A percentile compares a stretch with the other conserved stretches of the same genome.
These are phyloP conservation scores for Takifugu flavidus DNA, from an alignment of 2,113 vertebrate genomes.

Conservation along the genomic window DNA sequence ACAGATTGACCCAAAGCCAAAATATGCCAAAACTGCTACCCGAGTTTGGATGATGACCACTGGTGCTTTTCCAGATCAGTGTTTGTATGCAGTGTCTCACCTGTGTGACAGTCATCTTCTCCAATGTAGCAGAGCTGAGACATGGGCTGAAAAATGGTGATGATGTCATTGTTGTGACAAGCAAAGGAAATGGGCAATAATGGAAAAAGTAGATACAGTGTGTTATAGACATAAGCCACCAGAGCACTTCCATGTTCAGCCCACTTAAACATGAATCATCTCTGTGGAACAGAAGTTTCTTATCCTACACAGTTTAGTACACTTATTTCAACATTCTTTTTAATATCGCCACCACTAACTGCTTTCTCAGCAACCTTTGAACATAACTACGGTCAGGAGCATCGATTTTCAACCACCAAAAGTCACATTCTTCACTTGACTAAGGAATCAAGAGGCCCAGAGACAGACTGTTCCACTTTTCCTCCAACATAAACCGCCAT, in stretches of 20 bases:
- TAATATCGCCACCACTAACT: constrained; percentile 1
- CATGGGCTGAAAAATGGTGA: constrained; percentile 10
- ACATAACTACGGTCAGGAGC: constrained; percentile 11
- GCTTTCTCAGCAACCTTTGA: constrained; percentile 18
- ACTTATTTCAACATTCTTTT: constrained; percentile 5
- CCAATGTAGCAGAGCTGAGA: constrained; percentile 4
- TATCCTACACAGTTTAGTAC: background rate
- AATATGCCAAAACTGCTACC: background rate
- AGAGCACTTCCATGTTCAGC: constrained; percentile 4
- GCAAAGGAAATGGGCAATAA: background rate
- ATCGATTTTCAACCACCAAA: constrained; percentile 22
- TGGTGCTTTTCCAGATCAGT: too few relatives aligned
- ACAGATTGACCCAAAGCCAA: constrained; percentile 25
- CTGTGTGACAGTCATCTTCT: background rate
- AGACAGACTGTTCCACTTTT: constrained; percentile 17
- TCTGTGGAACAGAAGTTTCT: background rate
- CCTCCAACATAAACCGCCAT: constrained; percentile 25
- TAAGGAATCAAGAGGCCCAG: constrained; percentile 25
- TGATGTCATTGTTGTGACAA: constrained; percentile 10
- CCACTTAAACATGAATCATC: constrained; percentile 3
- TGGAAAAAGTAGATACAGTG: constrained; percentile 11
- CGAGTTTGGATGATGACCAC: too few relatives aligned
- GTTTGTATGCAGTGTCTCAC: too few relatives aligned
- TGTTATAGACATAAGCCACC: constrained; percentile 3
- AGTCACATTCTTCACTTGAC: background rate